Evolutionary conservation across 1,140 invertebrate genomes (phyloP).

Genomic region (Marisa cornuarietis): DNA sequence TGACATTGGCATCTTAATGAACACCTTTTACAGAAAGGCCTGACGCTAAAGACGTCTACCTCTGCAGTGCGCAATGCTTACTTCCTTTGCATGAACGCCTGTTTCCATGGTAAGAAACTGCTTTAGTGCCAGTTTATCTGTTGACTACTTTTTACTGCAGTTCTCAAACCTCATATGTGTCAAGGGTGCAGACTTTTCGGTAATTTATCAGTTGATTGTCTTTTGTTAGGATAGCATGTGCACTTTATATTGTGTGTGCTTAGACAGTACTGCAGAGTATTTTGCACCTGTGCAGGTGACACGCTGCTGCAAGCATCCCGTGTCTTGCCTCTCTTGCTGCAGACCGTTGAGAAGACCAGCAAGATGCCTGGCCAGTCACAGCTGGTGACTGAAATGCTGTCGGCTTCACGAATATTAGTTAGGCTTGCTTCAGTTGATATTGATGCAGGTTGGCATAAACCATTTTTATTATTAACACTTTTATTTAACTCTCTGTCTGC

Average conservation of each 20-base stretch:
- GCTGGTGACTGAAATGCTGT: constrained; percentile 81
- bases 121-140: no score
- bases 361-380: constrained; percentile 72
- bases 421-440: constrained; percentile 71
- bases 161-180: no score
- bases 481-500: constrained; percentile 1
- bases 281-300: constrained; percentile 61
- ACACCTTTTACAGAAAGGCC: constrained; percentile 73
- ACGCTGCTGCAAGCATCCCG: constrained; percentile 67
- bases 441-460: constrained; percentile 52
- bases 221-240: no score
- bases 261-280: background rate
- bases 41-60: constrained; percentile 81
- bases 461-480: background rate
- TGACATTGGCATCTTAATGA: background rate
- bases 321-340: constrained; percentile 73
- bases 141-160: no score
- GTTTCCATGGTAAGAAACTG: constrained; percentile 67
- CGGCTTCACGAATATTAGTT: constrained; percentile 79
- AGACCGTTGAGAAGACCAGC: constrained; percentile 77
- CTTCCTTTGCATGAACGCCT: constrained; percentile 76
- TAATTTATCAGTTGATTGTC: no score
- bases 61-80: constrained; percentile 81
- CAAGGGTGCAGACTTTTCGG: no score
- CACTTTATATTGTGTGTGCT: background rate